Percentiles rank a stretch among this genome's conserved stretches.
Conservation (phyloP, 2,888 invertebrate genomes). For the Hesperia comma region DNA sequence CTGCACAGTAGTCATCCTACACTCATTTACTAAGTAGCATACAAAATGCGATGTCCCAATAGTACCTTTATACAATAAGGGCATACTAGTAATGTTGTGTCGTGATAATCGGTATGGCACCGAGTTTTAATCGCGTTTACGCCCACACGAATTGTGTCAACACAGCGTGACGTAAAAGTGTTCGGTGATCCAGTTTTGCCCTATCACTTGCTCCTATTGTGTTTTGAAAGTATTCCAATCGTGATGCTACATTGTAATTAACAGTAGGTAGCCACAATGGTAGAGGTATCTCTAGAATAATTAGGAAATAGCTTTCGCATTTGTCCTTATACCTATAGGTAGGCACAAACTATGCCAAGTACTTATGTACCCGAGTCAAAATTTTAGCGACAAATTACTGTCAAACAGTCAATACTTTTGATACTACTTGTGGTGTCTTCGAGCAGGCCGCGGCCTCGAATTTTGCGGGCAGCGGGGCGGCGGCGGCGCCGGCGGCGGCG, state of each 20-base stretch:
- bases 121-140: conserved; percentile 57
- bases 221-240: neutral
- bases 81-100: conserved; percentile 3
- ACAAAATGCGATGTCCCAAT: neutral
- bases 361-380: too few relatives aligned
- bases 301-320: neutral
- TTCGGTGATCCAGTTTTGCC: conserved; percentile 54
- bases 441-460: too few relatives aligned
- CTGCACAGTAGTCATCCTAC: too few relatives aligned
- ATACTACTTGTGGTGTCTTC: too few relatives aligned
- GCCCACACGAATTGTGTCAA: conserved; percentile 68
- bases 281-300: neutral
- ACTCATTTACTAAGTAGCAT: neutral
- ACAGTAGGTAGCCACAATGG: neutral
- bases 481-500: too few relatives aligned
- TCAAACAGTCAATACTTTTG: too few relatives aligned
- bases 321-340: too few relatives aligned
- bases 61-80: neutral
- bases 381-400: too few relatives aligned
- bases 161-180: conserved; percentile 53
- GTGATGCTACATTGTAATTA: conserved; percentile 17
- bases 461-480: too few relatives aligned
- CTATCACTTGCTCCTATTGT: conserved; percentile 38
- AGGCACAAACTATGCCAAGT: too few relatives aligned
- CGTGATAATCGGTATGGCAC: conserved; percentile 47